These are phyloP conservation scores for Dicycla oo DNA, from an alignment of 2,888 invertebrate genomes.

Conservation along the genomic window DNA sequence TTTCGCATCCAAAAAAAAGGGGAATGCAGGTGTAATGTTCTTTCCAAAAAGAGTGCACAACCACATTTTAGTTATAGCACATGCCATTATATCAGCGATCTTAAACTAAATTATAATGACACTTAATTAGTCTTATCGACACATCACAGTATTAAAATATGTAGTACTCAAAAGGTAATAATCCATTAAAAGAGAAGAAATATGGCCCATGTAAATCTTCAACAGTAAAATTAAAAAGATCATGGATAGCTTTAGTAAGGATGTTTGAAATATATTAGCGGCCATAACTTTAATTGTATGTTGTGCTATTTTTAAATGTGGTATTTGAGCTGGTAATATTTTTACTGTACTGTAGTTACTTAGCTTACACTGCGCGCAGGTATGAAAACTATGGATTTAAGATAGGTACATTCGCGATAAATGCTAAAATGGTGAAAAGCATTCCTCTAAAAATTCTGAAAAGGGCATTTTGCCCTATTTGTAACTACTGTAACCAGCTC, in stretches of 20 bases:
- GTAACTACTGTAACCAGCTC: not conserved
- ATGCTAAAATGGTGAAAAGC: not conserved
- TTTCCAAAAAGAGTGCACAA: slow-evolving; percentile 12
- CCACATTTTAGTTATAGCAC: not conserved
- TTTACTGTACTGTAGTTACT: too few relatives aligned
- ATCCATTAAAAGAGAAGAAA: slow-evolving; percentile 21
- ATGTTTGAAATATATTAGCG: slow-evolving; percentile 39
- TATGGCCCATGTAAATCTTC: slow-evolving; percentile 16
- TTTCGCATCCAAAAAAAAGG: too few relatives aligned
- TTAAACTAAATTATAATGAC: slow-evolving; percentile 32
- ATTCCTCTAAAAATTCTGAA: not conserved
- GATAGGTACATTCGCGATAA: not conserved
- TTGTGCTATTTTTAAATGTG: slow-evolving; percentile 33
- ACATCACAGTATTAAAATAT: slow-evolving; percentile 35
- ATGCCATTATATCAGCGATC: slow-evolving; percentile 20
- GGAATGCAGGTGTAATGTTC: not conserved
- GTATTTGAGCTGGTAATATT: slow-evolving; percentile 6
- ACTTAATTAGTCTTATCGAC: slow-evolving; percentile 46
- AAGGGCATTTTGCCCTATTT: not conserved
- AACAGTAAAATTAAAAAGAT: slow-evolving; percentile 47
- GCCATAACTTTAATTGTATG: slow-evolving; percentile 35
- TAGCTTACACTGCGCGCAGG: slow-evolving; percentile 17
- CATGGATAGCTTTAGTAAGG: slow-evolving; percentile 41
- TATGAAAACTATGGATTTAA: too few relatives aligned
- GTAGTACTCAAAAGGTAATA: slow-evolving; percentile 13